A percentile compares a stretch with the other conserved stretches of the same genome.
These are phyloP conservation scores for Scaptomyza flava DNA, from an alignment of 2,888 invertebrate genomes.

Conservation along the genomic window DNA sequence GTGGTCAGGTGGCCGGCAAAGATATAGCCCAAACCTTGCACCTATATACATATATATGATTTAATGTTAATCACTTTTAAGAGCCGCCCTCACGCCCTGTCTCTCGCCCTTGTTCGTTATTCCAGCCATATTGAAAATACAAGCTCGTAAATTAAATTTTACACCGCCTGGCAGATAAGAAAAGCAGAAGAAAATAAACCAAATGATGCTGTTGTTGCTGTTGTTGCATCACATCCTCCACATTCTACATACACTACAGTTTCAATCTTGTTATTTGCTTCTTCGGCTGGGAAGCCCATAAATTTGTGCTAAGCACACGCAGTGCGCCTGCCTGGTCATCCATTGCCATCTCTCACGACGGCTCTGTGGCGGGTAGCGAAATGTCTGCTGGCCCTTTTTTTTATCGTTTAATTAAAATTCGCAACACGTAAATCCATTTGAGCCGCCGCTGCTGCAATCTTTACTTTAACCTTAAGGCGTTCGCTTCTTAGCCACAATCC, in stretches of 20 bases:
- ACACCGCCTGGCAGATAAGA: slow-evolving; percentile 63
- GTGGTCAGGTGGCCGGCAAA: slow-evolving; percentile 66
- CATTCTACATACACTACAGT: background rate
- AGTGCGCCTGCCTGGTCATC: slow-evolving; percentile 77
- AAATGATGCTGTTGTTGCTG: slow-evolving; percentile 59
- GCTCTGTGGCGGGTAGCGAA: slow-evolving; percentile 12
- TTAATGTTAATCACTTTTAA: slow-evolving; percentile 79
- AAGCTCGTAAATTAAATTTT: slow-evolving; percentile 79
- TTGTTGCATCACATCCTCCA: background rate
- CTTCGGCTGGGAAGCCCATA: slow-evolving; percentile 54
- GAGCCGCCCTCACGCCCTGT: slow-evolving; percentile 23
- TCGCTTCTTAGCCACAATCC: slow-evolving; percentile 55
- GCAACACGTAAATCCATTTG: slow-evolving; percentile 82
- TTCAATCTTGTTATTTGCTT: background rate
- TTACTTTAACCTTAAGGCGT: slow-evolving; percentile 79
- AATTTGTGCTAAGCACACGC: slow-evolving; percentile 78
- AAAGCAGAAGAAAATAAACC: slow-evolving; percentile 25
- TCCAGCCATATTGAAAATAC: slow-evolving; percentile 69
- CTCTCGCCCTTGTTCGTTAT: slow-evolving; percentile 2
- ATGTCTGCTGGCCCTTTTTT: slow-evolving; percentile 69
- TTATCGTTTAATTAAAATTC: slow-evolving; percentile 82
- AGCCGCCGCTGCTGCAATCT: slow-evolving; percentile 79
- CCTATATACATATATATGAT: slow-evolving; percentile 62
- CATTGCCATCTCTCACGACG: slow-evolving; percentile 49
- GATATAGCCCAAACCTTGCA: slow-evolving; percentile 57